phyloP scores from a whole-genome alignment of 2,888 invertebrate genomes.

The Arctia plantaginis region DNA sequence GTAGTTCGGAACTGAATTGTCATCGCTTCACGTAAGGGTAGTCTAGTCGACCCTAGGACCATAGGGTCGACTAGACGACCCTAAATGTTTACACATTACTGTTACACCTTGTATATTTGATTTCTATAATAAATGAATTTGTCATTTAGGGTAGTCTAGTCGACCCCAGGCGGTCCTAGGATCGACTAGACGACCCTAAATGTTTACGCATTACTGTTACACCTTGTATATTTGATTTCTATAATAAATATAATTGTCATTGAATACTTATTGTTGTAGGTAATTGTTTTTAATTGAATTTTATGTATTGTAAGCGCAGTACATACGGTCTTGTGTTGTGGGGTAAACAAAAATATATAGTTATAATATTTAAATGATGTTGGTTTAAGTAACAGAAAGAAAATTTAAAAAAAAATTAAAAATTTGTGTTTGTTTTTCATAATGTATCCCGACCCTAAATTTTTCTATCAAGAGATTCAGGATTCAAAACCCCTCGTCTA shows the following conservation, averaged over 20 bases:
- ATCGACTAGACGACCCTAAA: no score
- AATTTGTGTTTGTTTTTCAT: slow-evolving; percentile 48
- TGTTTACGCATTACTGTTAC: no score
- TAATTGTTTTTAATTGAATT: slow-evolving; percentile 6
- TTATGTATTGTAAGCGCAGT: background rate
- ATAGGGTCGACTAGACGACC: no score
- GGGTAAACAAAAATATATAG: slow-evolving; percentile 51
- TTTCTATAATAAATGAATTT: background rate
- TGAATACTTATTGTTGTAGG: background rate
- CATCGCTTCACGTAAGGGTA: no score
- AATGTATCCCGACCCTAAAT: slow-evolving; percentile 1
- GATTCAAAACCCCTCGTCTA: no score
- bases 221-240: background rate
- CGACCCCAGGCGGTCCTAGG: no score
- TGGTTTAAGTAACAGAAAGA: slow-evolving; percentile 60
- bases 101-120: background rate
- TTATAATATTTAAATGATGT: slow-evolving; percentile 66
- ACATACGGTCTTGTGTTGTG: slow-evolving; percentile 31
- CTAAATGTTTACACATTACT: no score
- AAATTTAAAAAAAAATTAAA: slow-evolving; percentile 58
- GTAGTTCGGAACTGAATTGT: no score
- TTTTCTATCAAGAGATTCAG: no score
- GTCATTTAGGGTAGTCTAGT: no score
- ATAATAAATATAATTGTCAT: background rate
- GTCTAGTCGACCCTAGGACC: no score